Evolutionary conservation across 2,888 invertebrate genomes (phyloP), one percentile per base, ranked within the genome.

Genomic region (Acronicta aceris): DNA sequence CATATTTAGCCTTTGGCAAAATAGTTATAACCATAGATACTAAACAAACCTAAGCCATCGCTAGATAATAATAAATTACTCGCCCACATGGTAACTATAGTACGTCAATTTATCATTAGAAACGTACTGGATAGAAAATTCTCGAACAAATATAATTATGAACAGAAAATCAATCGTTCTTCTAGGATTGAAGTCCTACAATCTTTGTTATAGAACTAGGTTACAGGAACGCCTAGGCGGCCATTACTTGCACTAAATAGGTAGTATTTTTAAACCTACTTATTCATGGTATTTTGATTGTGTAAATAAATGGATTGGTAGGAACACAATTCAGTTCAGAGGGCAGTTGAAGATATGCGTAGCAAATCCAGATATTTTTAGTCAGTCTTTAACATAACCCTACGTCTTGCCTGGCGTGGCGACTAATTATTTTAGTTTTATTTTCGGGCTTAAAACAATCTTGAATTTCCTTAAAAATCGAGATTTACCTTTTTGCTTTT

Each of bases 211-310:
- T 17, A 46, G 50, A 69, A 66, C 41, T 69, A 45, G 69, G 69
- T 72, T 67, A 61, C 54, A 53, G 30, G 42, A 65, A 43, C 4
- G 33, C 33, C 43, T 12, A 16, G 38, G 1, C 40, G 40, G 16
- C 46, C 38, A 52, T 43, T 66, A 41, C 48, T 46, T 7, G 41
- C 27, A 17, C 36, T n/a, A n/a, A n/a, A n/a, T n/a, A 60, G 56
- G 56, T 72, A 56, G 40, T 60, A 38, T 60, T 71, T 59, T 66
- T 45, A 52, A 71, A 59, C 47, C 45, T 30, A 45, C 48, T 46
- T 6, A 25, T 65, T 55, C 8, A 7, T 27, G 7, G 7, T 27
- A 27, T 12, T 40, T 16, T 52, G 48, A 5, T 12, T 43, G 13
- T 8, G 5, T 13, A 21, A 13, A 42, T 46, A 17, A 50, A 54